Base-by-base conservation (phyloP, 2,888 invertebrate genomes). In the Caradrina clavipalpis region DNA sequence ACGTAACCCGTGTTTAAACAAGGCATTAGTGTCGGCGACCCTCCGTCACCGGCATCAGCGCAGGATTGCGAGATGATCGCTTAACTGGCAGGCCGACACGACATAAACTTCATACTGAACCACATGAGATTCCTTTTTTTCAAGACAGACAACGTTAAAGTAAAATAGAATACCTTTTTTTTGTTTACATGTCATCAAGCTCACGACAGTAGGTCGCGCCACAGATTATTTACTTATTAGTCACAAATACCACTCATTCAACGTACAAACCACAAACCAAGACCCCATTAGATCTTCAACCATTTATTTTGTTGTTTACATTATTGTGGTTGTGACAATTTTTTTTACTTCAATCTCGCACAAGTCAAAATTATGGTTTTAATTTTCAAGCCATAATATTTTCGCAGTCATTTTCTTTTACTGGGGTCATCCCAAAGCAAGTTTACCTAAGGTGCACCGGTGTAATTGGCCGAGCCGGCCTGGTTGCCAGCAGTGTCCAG, bases 31-130 rank as follows among this genome's bases (percentile, higher is more conserved):
- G 19, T 39, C 21, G 63, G 42, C 53, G 67, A 60, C 64, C 73
- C 64, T 57, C 78, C 68, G 63, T 72, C 81, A 65, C 31, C 49
- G 61, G 67, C 47, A 42, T 78, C 60, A 72, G 56, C 47, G 42
- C 42, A 49, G 64, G 65, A 68, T 76, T 77, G 81, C 31, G 73
- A n/a, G n/a, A 31, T 65, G 78, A 78, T 73, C 78, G 65, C 65
- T 60, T 68, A 76, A 66, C 68, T 63, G 73, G 11, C 60, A 51
- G 50, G 51, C 45, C 22, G 53, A n/a, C n/a, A n/a, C n/a, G n/a
- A n/a, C n/a, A n/a, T n/a, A n/a, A n/a, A n/a, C n/a, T 31, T 26
- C 1, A 8, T 39, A 6, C 21, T 17, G 21, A 13, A 42, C 31
- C 69, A 21, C 4, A 13, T 51, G 22, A n/a, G 6, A 72, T n/a